Evolutionary conservation across 2,888 invertebrate genomes (phyloP).

Genomic region (Conistra vaccinii): DNA sequence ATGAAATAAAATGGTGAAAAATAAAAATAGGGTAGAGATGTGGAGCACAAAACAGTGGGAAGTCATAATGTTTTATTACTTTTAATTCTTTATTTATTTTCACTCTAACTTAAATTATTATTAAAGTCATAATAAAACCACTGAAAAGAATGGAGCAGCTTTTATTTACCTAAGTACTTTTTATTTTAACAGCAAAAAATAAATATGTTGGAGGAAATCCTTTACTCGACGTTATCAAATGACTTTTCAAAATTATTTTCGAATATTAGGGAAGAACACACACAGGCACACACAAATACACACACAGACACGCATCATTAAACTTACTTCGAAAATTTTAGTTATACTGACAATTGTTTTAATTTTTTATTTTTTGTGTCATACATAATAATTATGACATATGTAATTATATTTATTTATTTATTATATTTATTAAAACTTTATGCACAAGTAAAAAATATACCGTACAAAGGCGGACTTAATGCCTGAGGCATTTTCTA

Average conservation of each 20-base stretch:
- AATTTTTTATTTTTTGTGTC: no score
- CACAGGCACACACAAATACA: no score
- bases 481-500: no score
- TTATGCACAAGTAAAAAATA: no score
- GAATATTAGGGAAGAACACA: background rate
- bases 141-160: background rate
- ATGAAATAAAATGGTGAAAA: constrained; percentile 8
- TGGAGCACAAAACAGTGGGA: background rate
- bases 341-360: no score
- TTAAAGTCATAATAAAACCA: no score
- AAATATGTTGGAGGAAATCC: background rate
- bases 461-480: no score
- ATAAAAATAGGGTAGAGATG: background rate
- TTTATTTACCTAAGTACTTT: background rate
- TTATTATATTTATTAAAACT: no score
- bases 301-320: no score
- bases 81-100: background rate
- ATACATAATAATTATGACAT: no score
- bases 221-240: background rate
- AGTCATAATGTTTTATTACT: background rate
- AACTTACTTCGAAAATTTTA: no score
- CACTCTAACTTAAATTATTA: background rate
- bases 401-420: no score
- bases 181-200: background rate
- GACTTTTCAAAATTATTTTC: background rate